These are phyloP conservation scores for Rhabdomys pumilio DNA, from an alignment of 2,797 vertebrate genomes.

Conservation along the genomic window DNA sequence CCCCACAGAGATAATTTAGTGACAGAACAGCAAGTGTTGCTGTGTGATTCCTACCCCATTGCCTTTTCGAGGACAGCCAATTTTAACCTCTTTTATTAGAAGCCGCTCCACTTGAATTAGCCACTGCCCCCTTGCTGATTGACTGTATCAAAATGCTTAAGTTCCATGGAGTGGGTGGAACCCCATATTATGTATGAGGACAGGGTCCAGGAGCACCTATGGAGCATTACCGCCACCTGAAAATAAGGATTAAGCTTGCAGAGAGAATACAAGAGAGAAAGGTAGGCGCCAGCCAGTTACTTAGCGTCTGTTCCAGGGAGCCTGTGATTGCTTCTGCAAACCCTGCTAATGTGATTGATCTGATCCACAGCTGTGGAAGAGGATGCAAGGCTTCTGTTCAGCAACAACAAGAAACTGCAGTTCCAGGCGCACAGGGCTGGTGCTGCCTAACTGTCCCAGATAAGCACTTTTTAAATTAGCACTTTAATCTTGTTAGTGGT, in stretches of 20 bases:
- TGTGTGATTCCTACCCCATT: slow-evolving; percentile 53
- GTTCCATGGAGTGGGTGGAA: slow-evolving; percentile 15
- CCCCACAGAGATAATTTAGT: slow-evolving; percentile 69
- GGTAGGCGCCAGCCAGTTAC: neutral
- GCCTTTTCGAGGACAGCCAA: slow-evolving; percentile 24
- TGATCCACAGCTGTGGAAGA: slow-evolving; percentile 44
- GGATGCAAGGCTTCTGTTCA: slow-evolving; percentile 53
- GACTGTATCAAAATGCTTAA: slow-evolving; percentile 60
- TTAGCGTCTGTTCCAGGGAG: neutral
- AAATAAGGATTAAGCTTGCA: slow-evolving; percentile 47
- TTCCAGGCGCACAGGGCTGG: neutral
- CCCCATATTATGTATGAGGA: slow-evolving; percentile 9
- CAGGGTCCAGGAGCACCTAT: neutral
- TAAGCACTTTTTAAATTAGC: slow-evolving; percentile 78
- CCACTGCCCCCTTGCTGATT: slow-evolving; percentile 59
- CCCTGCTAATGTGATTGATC: slow-evolving; percentile 70
- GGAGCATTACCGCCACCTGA: neutral
- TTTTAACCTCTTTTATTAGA: slow-evolving; percentile 61
- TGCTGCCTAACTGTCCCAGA: slow-evolving; percentile 42
- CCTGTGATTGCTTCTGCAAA: slow-evolving; percentile 13
- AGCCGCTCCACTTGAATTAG: slow-evolving; percentile 70
- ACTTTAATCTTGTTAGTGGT: slow-evolving; percentile 72
- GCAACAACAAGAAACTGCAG: neutral
- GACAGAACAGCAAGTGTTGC: neutral
- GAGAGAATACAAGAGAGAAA: slow-evolving; percentile 11